Evolutionary conservation across 1,140 invertebrate species (phyloP).

Genomic region (Apocrypta bakeri): DNA sequence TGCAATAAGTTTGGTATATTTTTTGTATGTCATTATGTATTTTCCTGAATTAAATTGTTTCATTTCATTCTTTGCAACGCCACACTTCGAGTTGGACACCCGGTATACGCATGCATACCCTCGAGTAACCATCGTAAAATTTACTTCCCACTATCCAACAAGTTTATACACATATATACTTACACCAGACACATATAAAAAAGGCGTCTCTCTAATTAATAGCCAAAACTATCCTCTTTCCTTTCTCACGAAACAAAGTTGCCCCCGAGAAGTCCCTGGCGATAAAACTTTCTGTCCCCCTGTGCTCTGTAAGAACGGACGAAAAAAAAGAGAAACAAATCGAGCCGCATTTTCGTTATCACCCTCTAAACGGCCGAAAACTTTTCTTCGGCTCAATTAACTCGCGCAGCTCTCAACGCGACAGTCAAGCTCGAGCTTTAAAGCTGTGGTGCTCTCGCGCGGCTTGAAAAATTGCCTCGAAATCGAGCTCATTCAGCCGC

Average conservation of each 20-base stretch:
- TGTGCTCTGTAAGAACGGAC: too few species aligned
- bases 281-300: neutral
- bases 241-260: neutral
- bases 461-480: slow-evolving; percentile 28
- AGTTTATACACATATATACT: neutral
- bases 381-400: slow-evolving; percentile 27
- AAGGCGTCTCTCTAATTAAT: neutral
- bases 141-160: neutral
- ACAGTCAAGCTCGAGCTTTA: neutral
- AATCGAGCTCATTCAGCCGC: slow-evolving; percentile 11
- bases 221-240: neutral
- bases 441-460: too few species aligned
- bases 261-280: neutral
- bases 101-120: too few species aligned
- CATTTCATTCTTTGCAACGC: too few species aligned
- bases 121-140: too few species aligned
- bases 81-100: too few species aligned
- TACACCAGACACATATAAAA: neutral
- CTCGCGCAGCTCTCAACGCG: neutral
- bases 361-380: neutral
- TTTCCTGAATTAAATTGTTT: too few species aligned
- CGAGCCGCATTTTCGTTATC: neutral
- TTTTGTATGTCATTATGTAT: too few species aligned
- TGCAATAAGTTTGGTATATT: too few species aligned
- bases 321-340: neutral